Evolutionary conservation across 2,888 invertebrate species (phyloP).

Genomic region (Hedya salicella): DNA sequence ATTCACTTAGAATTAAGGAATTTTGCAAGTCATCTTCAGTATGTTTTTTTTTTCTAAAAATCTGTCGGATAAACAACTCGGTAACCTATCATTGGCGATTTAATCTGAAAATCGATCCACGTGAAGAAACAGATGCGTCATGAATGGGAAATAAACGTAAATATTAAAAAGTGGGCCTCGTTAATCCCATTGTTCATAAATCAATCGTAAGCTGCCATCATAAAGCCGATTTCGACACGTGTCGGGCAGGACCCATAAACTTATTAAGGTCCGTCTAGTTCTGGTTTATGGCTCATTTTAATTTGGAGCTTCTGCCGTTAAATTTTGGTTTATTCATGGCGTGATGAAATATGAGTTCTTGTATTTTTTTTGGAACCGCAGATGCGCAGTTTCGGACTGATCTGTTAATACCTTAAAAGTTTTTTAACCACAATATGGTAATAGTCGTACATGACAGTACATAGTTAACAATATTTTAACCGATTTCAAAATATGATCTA

Average conservation of each 20-base stretch:
- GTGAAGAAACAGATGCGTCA: slow-evolving; percentile 31
- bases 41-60: too few relatives aligned
- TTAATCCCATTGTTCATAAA: slow-evolving; percentile 47
- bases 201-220: slow-evolving; percentile 46
- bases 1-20: too few relatives aligned
- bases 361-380: neutral
- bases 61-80: too few relatives aligned
- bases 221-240: slow-evolving; percentile 63
- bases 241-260: slow-evolving; percentile 48
- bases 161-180: slow-evolving; percentile 39
- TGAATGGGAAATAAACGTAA: slow-evolving; percentile 28
- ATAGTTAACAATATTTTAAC: too few relatives aligned
- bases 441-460: too few relatives aligned
- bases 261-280: slow-evolving; percentile 50
- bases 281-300: slow-evolving; percentile 62
- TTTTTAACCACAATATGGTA: too few relatives aligned
- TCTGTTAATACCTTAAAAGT: neutral
- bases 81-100: too few relatives aligned
- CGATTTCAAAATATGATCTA: too few relatives aligned
- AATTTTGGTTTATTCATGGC: slow-evolving; percentile 50
- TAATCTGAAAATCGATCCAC: slow-evolving; percentile 17
- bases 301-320: slow-evolving; percentile 58
- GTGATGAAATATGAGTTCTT: slow-evolving; percentile 27
- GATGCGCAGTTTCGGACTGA: slow-evolving; percentile 2
- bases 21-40: too few relatives aligned